These are phyloP conservation scores for Drosophila tani DNA, from an alignment of 1,140 invertebrate genomes.

Conservation along the genomic window DNA sequence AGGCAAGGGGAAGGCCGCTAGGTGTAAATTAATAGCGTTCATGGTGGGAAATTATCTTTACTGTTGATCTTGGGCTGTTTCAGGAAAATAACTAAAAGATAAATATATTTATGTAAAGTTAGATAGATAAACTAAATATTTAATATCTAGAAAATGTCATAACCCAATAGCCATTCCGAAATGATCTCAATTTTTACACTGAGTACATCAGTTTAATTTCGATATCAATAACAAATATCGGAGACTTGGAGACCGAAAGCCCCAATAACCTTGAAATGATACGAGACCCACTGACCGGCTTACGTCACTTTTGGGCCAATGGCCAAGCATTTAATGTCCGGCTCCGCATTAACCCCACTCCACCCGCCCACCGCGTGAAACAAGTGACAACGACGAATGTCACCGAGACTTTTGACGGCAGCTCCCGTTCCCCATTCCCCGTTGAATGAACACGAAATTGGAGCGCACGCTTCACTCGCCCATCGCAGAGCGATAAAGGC, in stretches of 20 bases:
- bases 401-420: conserved; percentile 57
- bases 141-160: background rate
- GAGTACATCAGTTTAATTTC: background rate
- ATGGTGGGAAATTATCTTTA: background rate
- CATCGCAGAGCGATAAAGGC: conserved; percentile 61
- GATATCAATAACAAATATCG: conserved; percentile 28
- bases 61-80: background rate
- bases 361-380: conserved; percentile 1
- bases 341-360: conserved; percentile 23
- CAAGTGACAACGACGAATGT: conserved; percentile 64
- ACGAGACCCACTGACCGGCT: conserved; percentile 31
- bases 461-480: conserved; percentile 59
- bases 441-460: conserved; percentile 62
- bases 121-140: background rate
- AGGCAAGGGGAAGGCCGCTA: background rate
- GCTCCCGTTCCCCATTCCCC: conserved; percentile 20
- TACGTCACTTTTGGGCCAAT: conserved; percentile 57
- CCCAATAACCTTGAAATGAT: conserved; percentile 60
- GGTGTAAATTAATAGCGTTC: conserved; percentile 12
- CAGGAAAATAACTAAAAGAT: background rate
- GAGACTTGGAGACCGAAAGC: conserved; percentile 19
- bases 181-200: background rate
- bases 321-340: conserved; percentile 33
- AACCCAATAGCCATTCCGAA: background rate
- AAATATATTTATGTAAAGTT: background rate